Evolutionary conservation across 2,888 invertebrate species (phyloP).

Genomic region (Lithophane semibrunnea): DNA sequence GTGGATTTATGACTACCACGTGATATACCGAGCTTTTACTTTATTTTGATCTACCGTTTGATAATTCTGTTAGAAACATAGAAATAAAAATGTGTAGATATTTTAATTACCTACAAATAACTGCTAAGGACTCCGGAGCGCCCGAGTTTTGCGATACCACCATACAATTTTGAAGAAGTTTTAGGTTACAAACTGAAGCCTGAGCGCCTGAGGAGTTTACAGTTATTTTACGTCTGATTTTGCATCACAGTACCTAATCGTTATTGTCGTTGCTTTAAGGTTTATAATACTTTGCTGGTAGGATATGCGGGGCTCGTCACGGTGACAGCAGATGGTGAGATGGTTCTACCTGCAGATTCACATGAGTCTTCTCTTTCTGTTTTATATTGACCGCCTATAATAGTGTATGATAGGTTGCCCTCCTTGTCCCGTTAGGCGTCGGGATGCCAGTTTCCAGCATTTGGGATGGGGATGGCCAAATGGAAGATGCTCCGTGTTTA

Average conservation of each 20-base stretch:
- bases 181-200: no score
- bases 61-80: constrained; percentile 16
- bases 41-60: constrained; percentile 29
- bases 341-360: background rate
- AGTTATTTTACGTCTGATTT: no score
- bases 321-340: background rate
- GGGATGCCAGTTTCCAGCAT: no score
- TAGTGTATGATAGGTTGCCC: background rate
- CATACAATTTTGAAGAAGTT: no score
- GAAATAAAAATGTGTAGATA: background rate
- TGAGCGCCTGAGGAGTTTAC: no score
- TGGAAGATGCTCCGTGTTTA: no score
- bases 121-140: no score
- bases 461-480: no score
- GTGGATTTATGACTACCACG: constrained; percentile 49
- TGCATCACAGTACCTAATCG: no score
- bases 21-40: constrained; percentile 35
- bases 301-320: background rate
- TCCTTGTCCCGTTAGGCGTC: no score
- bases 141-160: no score
- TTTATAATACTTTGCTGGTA: background rate
- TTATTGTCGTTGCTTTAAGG: background rate
- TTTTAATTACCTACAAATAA: background rate
- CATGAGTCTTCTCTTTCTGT: background rate
- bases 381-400: background rate